Conservation (phyloP, 2,888 invertebrate genomes). For the Spilarctia lutea region DNA sequence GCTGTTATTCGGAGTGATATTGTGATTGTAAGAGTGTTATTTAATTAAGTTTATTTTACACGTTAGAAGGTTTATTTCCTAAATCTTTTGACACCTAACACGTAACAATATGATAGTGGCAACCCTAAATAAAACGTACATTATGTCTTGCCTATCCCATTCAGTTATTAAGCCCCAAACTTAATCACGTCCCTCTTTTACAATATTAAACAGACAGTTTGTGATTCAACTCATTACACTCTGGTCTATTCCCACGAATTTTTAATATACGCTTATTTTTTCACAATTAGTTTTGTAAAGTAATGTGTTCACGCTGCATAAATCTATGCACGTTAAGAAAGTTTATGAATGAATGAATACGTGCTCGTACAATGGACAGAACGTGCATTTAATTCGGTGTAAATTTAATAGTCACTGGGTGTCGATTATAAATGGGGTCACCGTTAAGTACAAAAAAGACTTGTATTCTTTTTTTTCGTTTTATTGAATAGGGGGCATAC, state of each 20-base stretch:
- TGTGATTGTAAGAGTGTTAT: too few relatives aligned
- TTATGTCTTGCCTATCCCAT: constrained; percentile 80
- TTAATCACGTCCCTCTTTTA: constrained; percentile 78
- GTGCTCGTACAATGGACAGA: constrained; percentile 63
- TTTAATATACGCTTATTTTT: constrained; percentile 67
- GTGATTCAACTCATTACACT: constrained; percentile 78
- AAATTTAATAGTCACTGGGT: constrained; percentile 49
- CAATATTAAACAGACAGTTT: constrained; percentile 76
- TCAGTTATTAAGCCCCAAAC: constrained; percentile 82
- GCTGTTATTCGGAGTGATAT: too few relatives aligned
- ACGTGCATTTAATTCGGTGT: constrained; percentile 69
- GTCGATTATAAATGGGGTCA: constrained; percentile 26
- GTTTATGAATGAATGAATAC: constrained; percentile 67
- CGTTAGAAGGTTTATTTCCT: too few relatives aligned
- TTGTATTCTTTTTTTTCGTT: too few relatives aligned
- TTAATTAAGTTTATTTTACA: too few relatives aligned
- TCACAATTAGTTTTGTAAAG: constrained; percentile 77
- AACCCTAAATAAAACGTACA: constrained; percentile 74
- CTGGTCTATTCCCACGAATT: constrained; percentile 79
- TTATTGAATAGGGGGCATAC: too few relatives aligned
- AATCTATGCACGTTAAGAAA: constrained; percentile 64
- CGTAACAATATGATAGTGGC: constrained; percentile 33
- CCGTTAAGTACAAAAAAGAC: not conserved
- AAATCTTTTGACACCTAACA: too few relatives aligned
- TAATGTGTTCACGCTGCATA: constrained; percentile 85